Base-by-base conservation (phyloP, 2,888 invertebrate genomes). In the Polydrusus tereticollis region DNA sequence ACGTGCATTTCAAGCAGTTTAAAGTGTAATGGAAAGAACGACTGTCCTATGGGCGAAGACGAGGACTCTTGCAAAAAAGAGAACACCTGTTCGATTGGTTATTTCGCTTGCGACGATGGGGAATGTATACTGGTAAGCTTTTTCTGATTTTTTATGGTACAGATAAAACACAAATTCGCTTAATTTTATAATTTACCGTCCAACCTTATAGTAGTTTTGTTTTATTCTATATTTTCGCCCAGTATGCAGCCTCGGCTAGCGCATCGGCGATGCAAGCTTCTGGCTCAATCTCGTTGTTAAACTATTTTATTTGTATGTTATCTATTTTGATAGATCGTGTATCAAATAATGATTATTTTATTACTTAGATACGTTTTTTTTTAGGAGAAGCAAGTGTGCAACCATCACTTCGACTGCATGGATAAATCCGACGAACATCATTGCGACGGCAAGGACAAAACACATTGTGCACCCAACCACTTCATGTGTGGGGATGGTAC, bases 401-500 rank as follows among this genome's bases (percentile, higher is more conserved):
- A 91, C 79, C 85, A 84, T 0, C 79, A 84, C 36, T 86, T 81
- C 62, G 88, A 91, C 76, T 91, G 91, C 76, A 72, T 75, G 0
- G 91, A 91, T 78, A 85, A 83, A 29, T 89, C 89, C 0, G 91
- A 91, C 78, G 90, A 91, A 77, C 80, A 84, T 7, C 83, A 87
- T 72, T 90, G 90, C 74, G 79, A 85, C 6, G 58, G 52, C 21
- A 66, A 72, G 29, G 7, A n/a, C 6, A 50, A 10, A 3, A 33
- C 0, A 1, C 41, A 58, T 2, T 89, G 89, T 75, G 85, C 87
- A 21, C 77, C 77, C 0, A 82, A 85, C 55, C 86, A 88, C 77
- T 88, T 87, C 76, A 80, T 82, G 47, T 90, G 90, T 78, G 82
- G 82, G 8, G 86, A 87, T 76, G 87, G 87, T 0, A 80, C 83